Percentiles rank a stretch among this genome's conserved stretches.
These are phyloP conservation scores for Mus caroli DNA, from an alignment of 2,797 vertebrate genomes.

Conservation along the genomic window DNA sequence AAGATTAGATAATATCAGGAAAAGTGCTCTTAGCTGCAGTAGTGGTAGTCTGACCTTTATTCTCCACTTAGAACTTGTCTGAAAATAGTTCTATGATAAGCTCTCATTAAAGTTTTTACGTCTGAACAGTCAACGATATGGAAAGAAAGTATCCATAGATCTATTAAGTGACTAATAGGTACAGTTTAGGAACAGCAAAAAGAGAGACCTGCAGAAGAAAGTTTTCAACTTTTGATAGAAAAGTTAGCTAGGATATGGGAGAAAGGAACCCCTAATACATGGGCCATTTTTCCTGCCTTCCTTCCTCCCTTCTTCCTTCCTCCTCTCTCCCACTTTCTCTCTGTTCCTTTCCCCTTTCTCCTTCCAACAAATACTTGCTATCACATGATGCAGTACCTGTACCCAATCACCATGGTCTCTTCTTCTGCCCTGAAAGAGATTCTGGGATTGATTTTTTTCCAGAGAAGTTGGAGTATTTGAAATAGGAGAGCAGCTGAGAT, in stretches of 20 bases:
- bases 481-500: background rate
- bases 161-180: constrained; percentile 60
- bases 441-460: background rate
- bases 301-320: background rate
- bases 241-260: constrained; percentile 48
- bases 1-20: constrained; percentile 79
- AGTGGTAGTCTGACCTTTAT: constrained; percentile 78
- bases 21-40: constrained; percentile 77
- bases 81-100: constrained; percentile 78
- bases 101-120: constrained; percentile 72
- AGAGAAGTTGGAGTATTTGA: background rate
- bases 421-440: background rate
- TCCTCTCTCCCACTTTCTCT: no score
- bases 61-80: constrained; percentile 75
- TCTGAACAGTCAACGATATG: constrained; percentile 62
- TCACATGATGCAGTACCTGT: background rate
- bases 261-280: background rate
- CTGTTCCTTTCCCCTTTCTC: background rate
- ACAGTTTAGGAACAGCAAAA: constrained; percentile 33
- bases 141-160: constrained; percentile 59
- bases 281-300: background rate
- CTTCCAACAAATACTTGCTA: background rate
- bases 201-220: constrained; percentile 33
- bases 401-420: background rate
- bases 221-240: constrained; percentile 21